Evolutionary conservation across 2,888 invertebrate genomes (phyloP).

Genomic region (Chelonus formosanus): DNA sequence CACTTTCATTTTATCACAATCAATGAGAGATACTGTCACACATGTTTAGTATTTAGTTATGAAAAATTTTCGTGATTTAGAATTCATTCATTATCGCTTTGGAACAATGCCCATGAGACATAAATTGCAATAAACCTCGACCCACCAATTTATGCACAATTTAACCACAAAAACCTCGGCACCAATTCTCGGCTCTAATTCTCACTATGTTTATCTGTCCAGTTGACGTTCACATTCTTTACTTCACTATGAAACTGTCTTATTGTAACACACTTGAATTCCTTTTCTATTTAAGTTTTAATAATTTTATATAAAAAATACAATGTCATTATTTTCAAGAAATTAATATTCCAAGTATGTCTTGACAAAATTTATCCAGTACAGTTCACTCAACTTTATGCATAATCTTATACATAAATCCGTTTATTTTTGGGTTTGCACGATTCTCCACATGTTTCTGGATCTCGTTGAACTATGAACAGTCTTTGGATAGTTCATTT

Average conservation of each 20-base stretch:
- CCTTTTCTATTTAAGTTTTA: too few relatives aligned
- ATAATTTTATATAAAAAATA: too few relatives aligned
- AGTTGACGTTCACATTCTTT: background rate
- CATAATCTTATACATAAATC: constrained; percentile 43
- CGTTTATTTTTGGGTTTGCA: constrained; percentile 40
- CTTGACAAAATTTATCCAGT: constrained; percentile 33
- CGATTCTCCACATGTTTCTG: constrained; percentile 23
- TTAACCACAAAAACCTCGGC: constrained; percentile 41
- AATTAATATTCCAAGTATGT: too few relatives aligned
- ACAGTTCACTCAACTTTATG: constrained; percentile 46
- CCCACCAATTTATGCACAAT: constrained; percentile 37
- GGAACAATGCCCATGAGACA: constrained; percentile 40
- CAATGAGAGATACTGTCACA: constrained; percentile 7
- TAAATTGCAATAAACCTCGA: constrained; percentile 38
- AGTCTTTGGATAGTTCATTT: background rate
- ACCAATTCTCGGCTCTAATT: constrained; percentile 40
- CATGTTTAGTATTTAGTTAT: constrained; percentile 1
- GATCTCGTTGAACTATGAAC: constrained; percentile 3
- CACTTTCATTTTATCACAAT: too few relatives aligned
- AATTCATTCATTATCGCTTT: constrained; percentile 44
- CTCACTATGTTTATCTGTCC: constrained; percentile 21
- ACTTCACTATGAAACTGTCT: too few relatives aligned
- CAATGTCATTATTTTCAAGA: too few relatives aligned
- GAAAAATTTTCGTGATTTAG: constrained; percentile 24
- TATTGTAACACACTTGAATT: too few relatives aligned